Evolutionary conservation across 2,113 vertebrate genomes (phyloP).

Genomic region (Phalacrocorax pelagicus): DNA sequence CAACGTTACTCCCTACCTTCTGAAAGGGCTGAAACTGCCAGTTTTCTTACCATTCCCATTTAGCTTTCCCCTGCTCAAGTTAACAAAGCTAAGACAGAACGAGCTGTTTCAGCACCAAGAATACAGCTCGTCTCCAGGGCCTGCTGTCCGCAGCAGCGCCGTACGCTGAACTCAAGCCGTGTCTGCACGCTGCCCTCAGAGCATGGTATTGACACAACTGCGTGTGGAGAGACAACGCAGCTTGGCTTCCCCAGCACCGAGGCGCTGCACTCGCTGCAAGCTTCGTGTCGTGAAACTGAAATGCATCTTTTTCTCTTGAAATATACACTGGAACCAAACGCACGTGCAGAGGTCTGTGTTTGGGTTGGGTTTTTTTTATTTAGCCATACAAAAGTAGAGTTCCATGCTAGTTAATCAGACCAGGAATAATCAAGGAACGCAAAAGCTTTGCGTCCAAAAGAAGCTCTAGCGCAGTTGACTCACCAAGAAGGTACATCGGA

Average conservation of each 20-base stretch:
- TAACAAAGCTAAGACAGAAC: neutral
- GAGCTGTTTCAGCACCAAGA: neutral
- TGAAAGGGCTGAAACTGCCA: neutral
- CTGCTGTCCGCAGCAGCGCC: neutral
- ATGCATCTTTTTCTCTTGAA: neutral
- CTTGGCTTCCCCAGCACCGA: neutral
- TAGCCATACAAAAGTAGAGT: neutral
- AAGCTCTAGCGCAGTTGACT: neutral
- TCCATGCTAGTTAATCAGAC: neutral
- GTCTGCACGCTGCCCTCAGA: neutral
- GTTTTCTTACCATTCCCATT: too few relatives aligned
- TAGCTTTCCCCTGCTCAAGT: neutral
- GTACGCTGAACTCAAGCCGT: accelerated
- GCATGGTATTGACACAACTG: neutral
- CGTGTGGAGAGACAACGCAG: neutral
- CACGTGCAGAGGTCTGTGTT: neutral
- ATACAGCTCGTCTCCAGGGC: neutral
- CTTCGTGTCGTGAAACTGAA: neutral
- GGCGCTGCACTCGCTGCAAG: neutral
- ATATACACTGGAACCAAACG: neutral
- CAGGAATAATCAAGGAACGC: neutral
- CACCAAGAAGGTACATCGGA: neutral
- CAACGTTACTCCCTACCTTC: neutral
- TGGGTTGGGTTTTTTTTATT: neutral
- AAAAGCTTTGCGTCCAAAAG: neutral